Evolutionary conservation across 2,888 invertebrate species (phyloP), one percentile per base, ranked within the genome.

Genomic region (Leptinotarsa peninsularis): DNA sequence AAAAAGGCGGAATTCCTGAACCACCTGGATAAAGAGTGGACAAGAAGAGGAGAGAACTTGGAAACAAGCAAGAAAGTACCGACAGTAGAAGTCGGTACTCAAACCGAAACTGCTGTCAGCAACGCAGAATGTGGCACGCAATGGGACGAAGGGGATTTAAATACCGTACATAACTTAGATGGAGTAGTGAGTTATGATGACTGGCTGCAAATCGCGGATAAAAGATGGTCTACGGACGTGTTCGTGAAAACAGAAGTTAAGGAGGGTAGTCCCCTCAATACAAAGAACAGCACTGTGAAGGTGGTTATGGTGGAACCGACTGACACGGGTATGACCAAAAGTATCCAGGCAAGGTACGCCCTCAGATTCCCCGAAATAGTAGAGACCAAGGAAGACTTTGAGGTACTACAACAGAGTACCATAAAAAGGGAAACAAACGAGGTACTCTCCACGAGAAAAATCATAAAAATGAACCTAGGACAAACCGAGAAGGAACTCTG

Each of bases 351-450:
- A 23, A 17, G 27, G 17, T 60, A 21, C 67, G 54, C 21, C 17
- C 54, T 33, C 18, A 60, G 72, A 74, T 74, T 60, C 66, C 74
- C 60, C 18, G 74, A 74, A 56, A 60, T 75, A 23, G 58, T 21
- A 49, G 60, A 66, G 15, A 56, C 50, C 50, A 52, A 50, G 23
- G 68, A 68, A 68, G 72, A 75, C 17, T 74, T 74, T 50, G 49
- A 13, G 43, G 66, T 63, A 27, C 27, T 75, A 63, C 69, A 74
- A 52, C 27, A 69, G 43, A 76, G 60, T n/a, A 67, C 72, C 43
- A 76, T 68, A 73, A 52, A 63, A 15, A 70, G 49, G 27, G 23
- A 50, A 18, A 27, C 33, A 21, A 66, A 71, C 18, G 60, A 50
- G 50, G 50, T 50, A 17, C 50, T 50, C n/a, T 71, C 66, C n/a